Base-by-base conservation (phyloP, 2,888 invertebrate genomes). In the Frankliniella fusca region DNA sequence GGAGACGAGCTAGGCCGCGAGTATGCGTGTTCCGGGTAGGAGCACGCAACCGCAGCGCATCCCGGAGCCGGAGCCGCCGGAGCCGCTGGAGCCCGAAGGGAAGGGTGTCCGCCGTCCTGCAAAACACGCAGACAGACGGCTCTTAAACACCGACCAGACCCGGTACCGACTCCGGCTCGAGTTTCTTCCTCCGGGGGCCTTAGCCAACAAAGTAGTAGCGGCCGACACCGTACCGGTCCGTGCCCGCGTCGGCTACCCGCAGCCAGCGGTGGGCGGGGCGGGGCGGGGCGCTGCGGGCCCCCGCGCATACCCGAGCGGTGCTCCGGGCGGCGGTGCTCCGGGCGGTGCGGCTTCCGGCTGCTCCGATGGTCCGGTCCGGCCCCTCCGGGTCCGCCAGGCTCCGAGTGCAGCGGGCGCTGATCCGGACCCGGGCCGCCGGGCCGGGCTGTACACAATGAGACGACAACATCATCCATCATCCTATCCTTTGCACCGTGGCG, bases 401-500 rank as follows among this genome's bases (percentile, higher is more conserved):
- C 70, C 70, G 70, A 27, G 70, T 23, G 70, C 70, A 76, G 23
- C 70, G 27, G 70, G 20, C 7, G 15, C 61, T 61, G 61, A 61
- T 61, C 61, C 61, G 61, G 61, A 5, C 38, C 38, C 3, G 38
- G 38, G 38, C 54, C 11, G 54, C 50, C 9, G 15, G 18, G 54
- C 54, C 54, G 18, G 15, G 54, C 54, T 20, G 54, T 15, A 61
- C 70, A 76, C 70, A 76, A 76, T 76, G 70, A 27, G 70, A 76
- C 27, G 70, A 76, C 70, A 76, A 76, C 70, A 76, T 27, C 70
- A 76, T 76, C 70, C 70, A 76, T 76, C 70, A 76, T 54, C 54
- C 54, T 38, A 54, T 54, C 54, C 54, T 27, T 76, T 76, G 70
- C 70, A 76, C 23, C 70, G 70, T 9, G 70, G 38, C 38, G 38